These are phyloP conservation scores for Hippocampus guttulatus DNA, from an alignment of 2,113 vertebrate genomes.

Conservation along the genomic window DNA sequence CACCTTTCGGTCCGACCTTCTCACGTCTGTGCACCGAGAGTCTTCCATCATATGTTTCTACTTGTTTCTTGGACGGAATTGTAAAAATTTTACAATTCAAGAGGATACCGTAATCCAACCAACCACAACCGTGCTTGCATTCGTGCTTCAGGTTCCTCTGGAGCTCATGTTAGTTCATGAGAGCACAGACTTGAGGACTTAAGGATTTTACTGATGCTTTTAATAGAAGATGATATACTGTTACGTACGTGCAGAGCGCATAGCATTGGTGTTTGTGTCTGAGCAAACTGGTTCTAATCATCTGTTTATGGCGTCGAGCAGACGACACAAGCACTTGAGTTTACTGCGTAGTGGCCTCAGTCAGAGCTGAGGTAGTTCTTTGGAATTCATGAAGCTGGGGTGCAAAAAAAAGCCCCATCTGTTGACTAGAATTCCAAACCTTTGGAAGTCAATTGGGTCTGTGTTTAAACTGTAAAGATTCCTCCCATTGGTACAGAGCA, in stretches of 20 bases:
- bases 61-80: conserved; percentile 15
- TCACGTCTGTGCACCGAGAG: not conserved
- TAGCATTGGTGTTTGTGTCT: conserved; percentile 22
- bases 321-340: conserved; percentile 27
- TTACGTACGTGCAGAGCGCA: conserved; percentile 7
- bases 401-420: conserved; percentile 25
- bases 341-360: conserved; percentile 24
- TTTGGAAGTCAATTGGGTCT: conserved; percentile 23
- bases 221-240: conserved; percentile 4
- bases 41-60: conserved; percentile 6
- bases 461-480: conserved; percentile 58
- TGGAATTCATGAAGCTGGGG: conserved; percentile 14
- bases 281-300: conserved; percentile 33
- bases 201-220: not conserved
- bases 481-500: conserved; percentile 38
- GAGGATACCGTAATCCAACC: conserved; percentile 13
- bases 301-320: conserved; percentile 37
- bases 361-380: conserved; percentile 22
- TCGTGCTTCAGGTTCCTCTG: not conserved
- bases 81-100: conserved; percentile 10
- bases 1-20: conserved; percentile 31
- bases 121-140: not conserved
- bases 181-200: not conserved
- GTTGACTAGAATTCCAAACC: conserved; percentile 40
- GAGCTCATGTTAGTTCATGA: not conserved